A percentile compares a stretch with the other conserved stretches of the same genome.
Evolutionary conservation across 2,888 invertebrate species (phyloP).

Genomic region (Calameuta idolon): DNA sequence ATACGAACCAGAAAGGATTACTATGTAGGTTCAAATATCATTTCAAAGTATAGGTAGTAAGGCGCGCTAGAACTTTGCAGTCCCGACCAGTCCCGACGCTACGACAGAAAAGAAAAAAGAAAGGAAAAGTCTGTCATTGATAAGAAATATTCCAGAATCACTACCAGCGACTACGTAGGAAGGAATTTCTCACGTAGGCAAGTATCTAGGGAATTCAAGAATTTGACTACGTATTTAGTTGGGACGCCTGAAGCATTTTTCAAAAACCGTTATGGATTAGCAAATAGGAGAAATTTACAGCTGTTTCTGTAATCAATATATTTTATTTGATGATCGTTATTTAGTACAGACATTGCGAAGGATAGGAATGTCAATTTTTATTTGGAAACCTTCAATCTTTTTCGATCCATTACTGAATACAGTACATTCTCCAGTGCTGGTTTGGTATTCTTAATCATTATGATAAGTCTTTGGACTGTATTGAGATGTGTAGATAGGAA

Average conservation of each 20-base stretch:
- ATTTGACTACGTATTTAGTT: background rate
- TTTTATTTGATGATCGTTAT: background rate
- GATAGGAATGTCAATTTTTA: background rate
- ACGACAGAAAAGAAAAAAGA: background rate
- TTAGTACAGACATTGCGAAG: background rate
- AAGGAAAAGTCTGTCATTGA: background rate
- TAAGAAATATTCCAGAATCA: slow-evolving; percentile 1
- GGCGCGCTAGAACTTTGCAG: slow-evolving; percentile 5
- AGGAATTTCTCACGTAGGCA: background rate
- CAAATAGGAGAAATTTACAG: background rate
- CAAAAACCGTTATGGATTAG: background rate
- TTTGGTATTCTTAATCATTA: slow-evolving; percentile 65
- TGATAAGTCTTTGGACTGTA: slow-evolving; percentile 73
- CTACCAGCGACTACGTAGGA: background rate
- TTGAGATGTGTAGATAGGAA: slow-evolving; percentile 67
- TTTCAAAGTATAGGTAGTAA: background rate
- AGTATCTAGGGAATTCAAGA: background rate
- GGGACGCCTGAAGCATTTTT: background rate
- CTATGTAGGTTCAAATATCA: background rate
- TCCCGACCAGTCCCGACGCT: background rate
- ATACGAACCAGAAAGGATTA: background rate
- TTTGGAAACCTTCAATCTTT: background rate
- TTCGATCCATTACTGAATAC: background rate
- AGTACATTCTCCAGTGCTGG: background rate
- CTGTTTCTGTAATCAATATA: background rate